Evolutionary conservation across 2,888 invertebrate species (phyloP).

Genomic region (Lithophane ornitopus): DNA sequence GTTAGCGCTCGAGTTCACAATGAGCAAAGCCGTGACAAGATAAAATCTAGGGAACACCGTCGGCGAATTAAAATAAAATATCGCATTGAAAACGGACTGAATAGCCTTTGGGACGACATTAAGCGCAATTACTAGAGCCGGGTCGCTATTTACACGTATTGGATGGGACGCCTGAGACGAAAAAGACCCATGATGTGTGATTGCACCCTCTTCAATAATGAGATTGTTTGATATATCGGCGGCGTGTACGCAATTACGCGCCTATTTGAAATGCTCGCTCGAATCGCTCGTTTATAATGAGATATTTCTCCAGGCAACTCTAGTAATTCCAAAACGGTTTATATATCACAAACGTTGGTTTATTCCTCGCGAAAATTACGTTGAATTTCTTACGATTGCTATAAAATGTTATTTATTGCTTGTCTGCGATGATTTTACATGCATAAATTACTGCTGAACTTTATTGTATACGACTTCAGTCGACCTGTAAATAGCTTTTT

Average conservation of each 20-base stretch:
- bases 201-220: slow-evolving; percentile 75
- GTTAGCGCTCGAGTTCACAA: slow-evolving; percentile 81
- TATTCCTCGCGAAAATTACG: slow-evolving; percentile 77
- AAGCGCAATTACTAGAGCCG: slow-evolving; percentile 84
- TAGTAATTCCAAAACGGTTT: slow-evolving; percentile 78
- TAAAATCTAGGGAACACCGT: slow-evolving; percentile 85
- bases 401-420: slow-evolving; percentile 76
- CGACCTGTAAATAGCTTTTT: slow-evolving; percentile 56
- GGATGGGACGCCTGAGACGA: slow-evolving; percentile 67
- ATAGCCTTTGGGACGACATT: slow-evolving; percentile 87
- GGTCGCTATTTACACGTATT: slow-evolving; percentile 80
- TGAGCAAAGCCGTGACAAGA: slow-evolving; percentile 88
- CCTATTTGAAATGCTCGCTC: slow-evolving; percentile 78
- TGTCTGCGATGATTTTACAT: slow-evolving; percentile 71
- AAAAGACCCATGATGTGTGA: slow-evolving; percentile 74
- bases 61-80: slow-evolving; percentile 86
- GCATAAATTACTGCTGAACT: slow-evolving; percentile 73
- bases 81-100: slow-evolving; percentile 85
- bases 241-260: slow-evolving; percentile 79
- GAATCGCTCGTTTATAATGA: slow-evolving; percentile 77
- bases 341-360: slow-evolving; percentile 69
- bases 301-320: slow-evolving; percentile 79
- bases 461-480: slow-evolving; percentile 68
- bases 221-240: slow-evolving; percentile 82
- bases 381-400: slow-evolving; percentile 72